These are phyloP conservation scores for Tenthredo notha DNA, from an alignment of 2,888 invertebrate species.

Conservation along the genomic window DNA sequence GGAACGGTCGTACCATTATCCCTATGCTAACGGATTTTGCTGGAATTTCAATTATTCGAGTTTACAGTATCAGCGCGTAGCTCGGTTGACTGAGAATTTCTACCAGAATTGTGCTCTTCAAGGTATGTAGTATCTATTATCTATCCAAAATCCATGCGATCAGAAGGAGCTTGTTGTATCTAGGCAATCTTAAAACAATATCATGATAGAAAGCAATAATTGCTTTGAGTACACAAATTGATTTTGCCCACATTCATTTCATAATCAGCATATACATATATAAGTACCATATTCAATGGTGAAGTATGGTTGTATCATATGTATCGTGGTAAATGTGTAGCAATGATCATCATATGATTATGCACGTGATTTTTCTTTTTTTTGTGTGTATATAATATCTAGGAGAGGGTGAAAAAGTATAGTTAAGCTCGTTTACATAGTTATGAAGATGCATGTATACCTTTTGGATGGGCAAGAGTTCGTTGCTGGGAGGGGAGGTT, in stretches of 20 bases:
- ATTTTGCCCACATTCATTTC: background rate
- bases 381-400: background rate
- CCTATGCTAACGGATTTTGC: background rate
- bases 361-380: background rate
- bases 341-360: background rate
- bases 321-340: background rate
- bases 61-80: background rate
- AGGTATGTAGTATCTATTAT: background rate
- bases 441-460: background rate
- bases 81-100: slow-evolving; percentile 7
- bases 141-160: background rate
- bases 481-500: background rate
- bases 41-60: slow-evolving; percentile 44
- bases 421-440: slow-evolving; percentile 1
- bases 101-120: background rate
- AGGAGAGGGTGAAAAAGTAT: background rate
- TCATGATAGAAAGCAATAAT: background rate
- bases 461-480: slow-evolving; percentile 6
- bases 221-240: background rate
- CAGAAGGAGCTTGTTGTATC: background rate
- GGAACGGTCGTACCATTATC: background rate
- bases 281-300: too few relatives aligned
- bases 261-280: too few relatives aligned
- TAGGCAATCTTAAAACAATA: background rate
- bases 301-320: too few relatives aligned